phyloP scores from a whole-genome alignment of 2,113 vertebrate genomes.

The Caranx ignobilis region DNA sequence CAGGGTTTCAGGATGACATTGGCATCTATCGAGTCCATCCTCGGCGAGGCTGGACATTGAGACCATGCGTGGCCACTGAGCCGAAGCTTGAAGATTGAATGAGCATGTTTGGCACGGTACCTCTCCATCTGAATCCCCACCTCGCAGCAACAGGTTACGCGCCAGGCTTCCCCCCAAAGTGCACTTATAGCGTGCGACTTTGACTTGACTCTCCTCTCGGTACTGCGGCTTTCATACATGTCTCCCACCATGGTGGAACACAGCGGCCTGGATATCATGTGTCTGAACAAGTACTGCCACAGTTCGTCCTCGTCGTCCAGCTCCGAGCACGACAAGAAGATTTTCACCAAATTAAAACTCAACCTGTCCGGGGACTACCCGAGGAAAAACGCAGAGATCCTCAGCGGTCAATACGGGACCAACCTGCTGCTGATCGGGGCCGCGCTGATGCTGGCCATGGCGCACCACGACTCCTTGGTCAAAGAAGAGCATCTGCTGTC shows the following conservation, averaged over 20 bases:
- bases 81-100: conserved; percentile 72
- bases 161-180: conserved; percentile 62
- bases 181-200: conserved; percentile 70
- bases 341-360: conserved; percentile 73
- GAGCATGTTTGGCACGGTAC: conserved; percentile 77
- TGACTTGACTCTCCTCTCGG: conserved; percentile 43
- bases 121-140: conserved; percentile 68
- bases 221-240: conserved; percentile 33
- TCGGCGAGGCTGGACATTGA: conserved; percentile 54
- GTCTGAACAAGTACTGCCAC: conserved; percentile 79
- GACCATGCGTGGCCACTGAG: conserved; percentile 67
- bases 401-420: conserved; percentile 96
- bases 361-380: conserved; percentile 83
- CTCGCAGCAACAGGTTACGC: conserved; percentile 65
- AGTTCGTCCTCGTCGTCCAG: conserved; percentile 75
- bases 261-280: conserved; percentile 80
- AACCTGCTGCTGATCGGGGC: conserved; percentile 92
- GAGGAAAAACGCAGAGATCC: conserved; percentile 90
- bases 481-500: conserved; percentile 88
- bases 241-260: conserved; percentile 79
- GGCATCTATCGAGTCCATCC: conserved; percentile 67
- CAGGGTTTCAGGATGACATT: conserved; percentile 68
- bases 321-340: conserved; percentile 79
- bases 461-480: conserved; percentile 86
- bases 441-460: conserved; percentile 91